These are phyloP conservation scores for Bradypodion pumilum DNA, from an alignment of 2,797 vertebrate species.

Conservation along the genomic window DNA sequence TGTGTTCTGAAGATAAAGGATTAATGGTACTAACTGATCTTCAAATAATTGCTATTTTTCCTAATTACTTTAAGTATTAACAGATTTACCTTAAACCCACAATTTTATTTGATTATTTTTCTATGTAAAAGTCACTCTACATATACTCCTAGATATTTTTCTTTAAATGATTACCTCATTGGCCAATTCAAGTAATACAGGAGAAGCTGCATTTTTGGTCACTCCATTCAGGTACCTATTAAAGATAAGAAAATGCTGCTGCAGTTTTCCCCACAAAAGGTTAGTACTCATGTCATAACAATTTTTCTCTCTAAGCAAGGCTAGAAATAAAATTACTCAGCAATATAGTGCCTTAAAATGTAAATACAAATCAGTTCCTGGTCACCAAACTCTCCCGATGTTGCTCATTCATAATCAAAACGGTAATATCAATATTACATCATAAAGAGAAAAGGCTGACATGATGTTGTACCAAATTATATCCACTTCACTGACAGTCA, in stretches of 20 bases:
- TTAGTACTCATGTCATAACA: slow-evolving; percentile 81
- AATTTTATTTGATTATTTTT: slow-evolving; percentile 72
- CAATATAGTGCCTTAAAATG: slow-evolving; percentile 56
- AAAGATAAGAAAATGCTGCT: slow-evolving; percentile 77
- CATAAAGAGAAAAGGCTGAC: neutral
- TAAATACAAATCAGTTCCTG: neutral
- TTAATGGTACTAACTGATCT: slow-evolving; percentile 91
- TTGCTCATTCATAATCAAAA: neutral
- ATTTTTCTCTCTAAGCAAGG: slow-evolving; percentile 77
- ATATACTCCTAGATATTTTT: slow-evolving; percentile 68
- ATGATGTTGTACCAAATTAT: neutral
- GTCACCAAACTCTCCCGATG: neutral
- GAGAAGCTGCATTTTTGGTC: slow-evolving; percentile 81
- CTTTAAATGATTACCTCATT: slow-evolving; percentile 88
- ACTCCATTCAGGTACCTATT: slow-evolving; percentile 90
- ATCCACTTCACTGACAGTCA: neutral
- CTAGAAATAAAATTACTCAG: slow-evolving; percentile 72
- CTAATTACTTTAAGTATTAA: slow-evolving; percentile 92
- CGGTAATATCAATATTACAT: neutral
- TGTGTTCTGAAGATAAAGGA: slow-evolving; percentile 79
- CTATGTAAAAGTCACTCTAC: slow-evolving; percentile 68
- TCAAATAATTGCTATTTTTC: slow-evolving; percentile 83
- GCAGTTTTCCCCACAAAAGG: slow-evolving; percentile 75
- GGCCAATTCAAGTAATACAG: slow-evolving; percentile 90
- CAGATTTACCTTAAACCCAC: slow-evolving; percentile 78